Evolutionary conservation across 2,888 invertebrate genomes (phyloP), one percentile per base, ranked within the genome.

Genomic region (Poecilobothrus nobilitatus): DNA sequence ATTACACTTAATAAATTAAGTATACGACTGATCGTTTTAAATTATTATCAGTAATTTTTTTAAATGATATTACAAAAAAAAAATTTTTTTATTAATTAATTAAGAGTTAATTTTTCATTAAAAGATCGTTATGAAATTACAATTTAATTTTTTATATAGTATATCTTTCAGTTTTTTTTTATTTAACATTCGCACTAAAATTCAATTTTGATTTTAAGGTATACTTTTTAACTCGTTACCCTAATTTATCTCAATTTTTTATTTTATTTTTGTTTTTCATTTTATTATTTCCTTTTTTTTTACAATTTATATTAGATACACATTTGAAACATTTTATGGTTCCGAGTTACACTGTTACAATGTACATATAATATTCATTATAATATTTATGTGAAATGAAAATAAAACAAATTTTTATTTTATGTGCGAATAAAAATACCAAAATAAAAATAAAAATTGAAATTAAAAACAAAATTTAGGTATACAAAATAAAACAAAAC

Each of bases 351-450:
- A 53, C 53, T 3, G n/a, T n/a, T n/a, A n/a, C 15, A 15, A n/a
- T 53, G 18, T 53, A 12, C n/a, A n/a, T 18, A 41, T 41, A n/a
- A 6, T 53, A 18, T 53, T 53, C n/a, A 53, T 18, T 18, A 53
- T 15, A 18, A 18, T 18, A 18, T 53, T 15, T 53, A 18, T 18
- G 18, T n/a, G 18, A 18, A 53, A 53, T 53, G 53, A 12, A 53
- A 12, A 53, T 18, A 5, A 53, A 53, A 53, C 3, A 53, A 53
- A 53, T 41, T 41, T 15, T 8, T 3, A 15, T 53, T 18, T 53
- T 53, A 53, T 53, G 53, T 53, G 53, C 53, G 53, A 53, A 53
- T 53, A 53, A 53, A 53, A 53, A 53, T 53, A 53, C 18, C 53
- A 53, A 53, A 53, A 53, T 15, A 53, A 18, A 53, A 53, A 18